phyloP scores from a whole-genome alignment of 2,113 vertebrate genomes.

The Ophiodon elongatus region DNA sequence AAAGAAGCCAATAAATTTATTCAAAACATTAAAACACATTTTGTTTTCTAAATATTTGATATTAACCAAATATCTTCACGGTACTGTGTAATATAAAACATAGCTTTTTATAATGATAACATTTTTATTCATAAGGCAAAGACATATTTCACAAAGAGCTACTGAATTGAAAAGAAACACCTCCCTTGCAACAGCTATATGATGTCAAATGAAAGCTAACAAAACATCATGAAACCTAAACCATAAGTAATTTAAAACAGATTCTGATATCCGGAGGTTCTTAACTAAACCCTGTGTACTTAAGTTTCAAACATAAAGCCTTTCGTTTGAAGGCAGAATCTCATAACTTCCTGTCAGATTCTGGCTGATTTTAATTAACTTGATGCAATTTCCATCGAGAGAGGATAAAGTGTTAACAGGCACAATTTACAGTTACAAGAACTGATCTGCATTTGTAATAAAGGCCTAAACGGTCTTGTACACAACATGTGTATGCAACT shows the following conservation, averaged over 20 bases:
- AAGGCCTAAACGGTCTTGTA: neutral
- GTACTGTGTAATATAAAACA: neutral
- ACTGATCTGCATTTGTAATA: neutral
- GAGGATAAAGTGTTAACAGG: neutral
- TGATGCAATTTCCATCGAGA: neutral
- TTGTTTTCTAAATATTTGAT: neutral
- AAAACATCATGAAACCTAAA: neutral
- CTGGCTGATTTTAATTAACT: neutral
- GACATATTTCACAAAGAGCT: neutral
- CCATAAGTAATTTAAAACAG: neutral
- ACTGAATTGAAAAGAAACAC: neutral
- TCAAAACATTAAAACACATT: neutral
- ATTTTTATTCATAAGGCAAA: neutral
- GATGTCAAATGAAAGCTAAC: neutral
- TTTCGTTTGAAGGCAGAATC: constrained; percentile 59
- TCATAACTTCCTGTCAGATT: constrained; percentile 25
- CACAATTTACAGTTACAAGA: constrained; percentile 7
- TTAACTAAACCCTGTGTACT: neutral
- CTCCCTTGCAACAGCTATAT: neutral
- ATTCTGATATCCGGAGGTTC: neutral
- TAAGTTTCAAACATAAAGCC: neutral
- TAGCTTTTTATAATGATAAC: neutral
- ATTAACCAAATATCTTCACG: neutral
- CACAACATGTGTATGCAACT: neutral
- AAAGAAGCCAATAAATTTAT: neutral